These are phyloP conservation scores for Galaxias olidus DNA, from an alignment of 2,797 vertebrate genomes.

Conservation along the genomic window DNA sequence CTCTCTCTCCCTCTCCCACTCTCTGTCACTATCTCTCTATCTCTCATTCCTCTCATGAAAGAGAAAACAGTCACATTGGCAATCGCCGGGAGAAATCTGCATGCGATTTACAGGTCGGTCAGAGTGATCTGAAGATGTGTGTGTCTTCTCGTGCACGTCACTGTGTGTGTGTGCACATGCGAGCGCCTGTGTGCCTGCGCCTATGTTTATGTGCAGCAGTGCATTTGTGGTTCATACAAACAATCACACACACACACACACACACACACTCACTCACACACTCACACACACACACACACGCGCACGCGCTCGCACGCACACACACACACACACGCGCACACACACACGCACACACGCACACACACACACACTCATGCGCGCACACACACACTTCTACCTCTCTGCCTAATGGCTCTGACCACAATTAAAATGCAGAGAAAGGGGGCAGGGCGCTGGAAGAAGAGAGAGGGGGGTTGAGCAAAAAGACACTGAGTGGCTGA, in stretches of 20 bases:
- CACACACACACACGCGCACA: slow-evolving; percentile 25
- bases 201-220: slow-evolving; percentile 10
- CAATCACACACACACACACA: slow-evolving; percentile 25
- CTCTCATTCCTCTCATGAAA: slow-evolving; percentile 44
- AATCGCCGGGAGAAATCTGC: slow-evolving; percentile 38
- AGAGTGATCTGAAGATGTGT: slow-evolving; percentile 6
- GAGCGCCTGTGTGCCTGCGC: neutral
- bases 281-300: slow-evolving; percentile 28
- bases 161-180: slow-evolving; percentile 1
- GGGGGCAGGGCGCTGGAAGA: slow-evolving; percentile 56
- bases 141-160: slow-evolving; percentile 2
- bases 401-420: slow-evolving; percentile 69
- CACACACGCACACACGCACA: slow-evolving; percentile 29
- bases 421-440: slow-evolving; percentile 61
- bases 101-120: slow-evolving; percentile 52
- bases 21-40: neutral
- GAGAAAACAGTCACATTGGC: slow-evolving; percentile 46
- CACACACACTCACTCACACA: slow-evolving; percentile 31
- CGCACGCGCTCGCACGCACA: slow-evolving; percentile 28
- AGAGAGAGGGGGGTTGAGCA: slow-evolving; percentile 61
- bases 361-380: slow-evolving; percentile 25
- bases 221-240: slow-evolving; percentile 21
- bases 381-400: slow-evolving; percentile 32
- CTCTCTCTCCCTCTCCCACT: neutral
- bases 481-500: slow-evolving; percentile 70